Evolutionary conservation across 2,888 invertebrate species (phyloP), one percentile per base, ranked within the genome.

Genomic region (Synergus japonicus): DNA sequence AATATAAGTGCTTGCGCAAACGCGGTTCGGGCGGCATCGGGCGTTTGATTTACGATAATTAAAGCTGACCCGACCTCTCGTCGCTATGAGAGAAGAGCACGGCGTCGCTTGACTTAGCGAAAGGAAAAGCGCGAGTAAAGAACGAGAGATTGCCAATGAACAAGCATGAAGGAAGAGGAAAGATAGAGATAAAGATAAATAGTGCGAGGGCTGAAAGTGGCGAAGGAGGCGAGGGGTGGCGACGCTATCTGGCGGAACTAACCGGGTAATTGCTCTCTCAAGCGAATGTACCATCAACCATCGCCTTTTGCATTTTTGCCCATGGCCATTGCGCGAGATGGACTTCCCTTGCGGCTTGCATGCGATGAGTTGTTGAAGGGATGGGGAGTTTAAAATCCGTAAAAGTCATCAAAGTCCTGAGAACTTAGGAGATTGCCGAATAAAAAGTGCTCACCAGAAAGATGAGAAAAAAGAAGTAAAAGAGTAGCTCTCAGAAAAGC

Each of bases 41-140:
- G 82, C 90, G 85, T 90, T 90, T 90, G 90, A 90, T 90, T 90
- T 90, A 90, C 88, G 90, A 90, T 90, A 90, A 90, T 90, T 90
- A 90, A 90, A 90, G 88, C 87, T 88, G 89, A 90, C 90, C 89
- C 87, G 90, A 90, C 90, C 90, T 90, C 88, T 90, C 87, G 88
- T 88, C 89, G 86, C 83, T 81, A 79, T 81, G 76, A 79, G 81
- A 77, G 79, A 80, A 76, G 78, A 81, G 82, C 81, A 82, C 82
- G 82, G 81, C 79, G 81, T 81, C 76, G 80, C 81, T 78, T 79
- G 82, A 82, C 82, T 82, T 79, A 18, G 43, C 78, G 29, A 18
- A 44, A 76, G 15, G 78, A 81, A 84, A 73, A 83, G 78, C 81
- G 78, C 80, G 82, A 81, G 82, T 63, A 15, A 67, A 8, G 67